phyloP scores from a whole-genome alignment of 2,797 vertebrate species.

The Thripadectes ignobilis region DNA sequence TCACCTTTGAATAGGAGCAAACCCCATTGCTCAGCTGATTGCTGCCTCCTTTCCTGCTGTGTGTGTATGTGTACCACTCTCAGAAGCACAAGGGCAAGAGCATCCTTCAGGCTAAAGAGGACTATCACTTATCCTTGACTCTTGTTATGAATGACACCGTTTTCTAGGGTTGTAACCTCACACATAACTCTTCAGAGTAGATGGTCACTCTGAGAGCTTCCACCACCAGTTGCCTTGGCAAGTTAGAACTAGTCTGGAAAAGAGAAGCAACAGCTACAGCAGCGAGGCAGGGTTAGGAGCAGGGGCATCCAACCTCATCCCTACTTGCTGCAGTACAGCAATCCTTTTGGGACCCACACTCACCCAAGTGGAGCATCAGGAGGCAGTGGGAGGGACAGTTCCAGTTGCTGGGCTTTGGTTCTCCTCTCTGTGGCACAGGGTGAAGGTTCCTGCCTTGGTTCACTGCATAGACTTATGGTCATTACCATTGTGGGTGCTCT shows the following conservation, averaged over 20 bases:
- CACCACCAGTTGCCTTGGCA: neutral
- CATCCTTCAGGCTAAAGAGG: neutral
- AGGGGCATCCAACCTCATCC: neutral
- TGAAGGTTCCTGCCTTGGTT: neutral
- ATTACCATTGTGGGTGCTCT: neutral
- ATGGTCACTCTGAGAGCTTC: neutral
- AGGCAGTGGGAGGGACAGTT: neutral
- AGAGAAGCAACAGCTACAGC: neutral
- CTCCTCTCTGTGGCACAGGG: neutral
- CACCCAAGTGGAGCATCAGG: rapidly evolving
- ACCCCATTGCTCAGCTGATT: neutral
- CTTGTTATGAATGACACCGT: neutral
- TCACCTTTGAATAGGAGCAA: neutral
- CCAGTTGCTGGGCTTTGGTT: neutral
- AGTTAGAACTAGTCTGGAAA: neutral
- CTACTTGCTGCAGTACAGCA: rapidly evolving
- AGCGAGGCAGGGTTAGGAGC: neutral
- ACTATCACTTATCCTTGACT: neutral
- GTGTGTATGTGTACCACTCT: rapidly evolving
- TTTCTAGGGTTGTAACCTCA: neutral
- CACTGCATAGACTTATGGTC: neutral
- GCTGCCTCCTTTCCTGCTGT: neutral
- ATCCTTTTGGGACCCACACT: rapidly evolving
- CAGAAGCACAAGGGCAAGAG: neutral
- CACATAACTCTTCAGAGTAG: neutral